Evolutionary conservation across 2,888 invertebrate species (phyloP).

Genomic region (Temnothorax rugatulus): DNA sequence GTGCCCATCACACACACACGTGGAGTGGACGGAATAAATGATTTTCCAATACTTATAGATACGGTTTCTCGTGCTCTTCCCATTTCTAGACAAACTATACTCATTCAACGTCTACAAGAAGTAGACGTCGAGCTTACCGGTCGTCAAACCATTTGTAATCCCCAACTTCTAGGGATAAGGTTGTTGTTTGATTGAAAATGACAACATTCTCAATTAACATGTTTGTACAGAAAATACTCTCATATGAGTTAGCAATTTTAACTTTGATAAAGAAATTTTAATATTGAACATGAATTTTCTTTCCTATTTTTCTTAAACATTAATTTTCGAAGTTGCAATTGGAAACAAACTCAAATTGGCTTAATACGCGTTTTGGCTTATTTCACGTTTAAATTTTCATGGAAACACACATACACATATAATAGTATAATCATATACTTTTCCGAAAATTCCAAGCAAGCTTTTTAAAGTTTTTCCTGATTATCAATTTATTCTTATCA

Average conservation of each 20-base stretch:
- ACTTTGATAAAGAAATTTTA: background rate
- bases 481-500: too few relatives aligned
- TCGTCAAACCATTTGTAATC: background rate
- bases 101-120: background rate
- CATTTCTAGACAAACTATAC: background rate
- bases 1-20: constrained; percentile 6
- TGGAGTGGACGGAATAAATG: constrained; percentile 38
- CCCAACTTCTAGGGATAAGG: too few relatives aligned
- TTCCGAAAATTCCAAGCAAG: too few relatives aligned
- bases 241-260: background rate
- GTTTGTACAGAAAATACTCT: background rate
- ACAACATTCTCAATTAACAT: background rate
- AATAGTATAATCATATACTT: too few relatives aligned
- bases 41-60: constrained; percentile 43
- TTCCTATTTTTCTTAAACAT: background rate
- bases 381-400: too few relatives aligned
- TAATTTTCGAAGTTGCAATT: background rate
- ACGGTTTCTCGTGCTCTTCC: constrained; percentile 9
- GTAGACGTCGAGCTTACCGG: background rate
- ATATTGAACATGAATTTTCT: background rate
- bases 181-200: background rate
- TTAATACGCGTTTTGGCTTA: background rate
- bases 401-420: too few relatives aligned
- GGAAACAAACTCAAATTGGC: background rate
- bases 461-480: too few relatives aligned